Base-by-base conservation (phyloP, 2,888 invertebrate species). In the Phalera bucephala region DNA sequence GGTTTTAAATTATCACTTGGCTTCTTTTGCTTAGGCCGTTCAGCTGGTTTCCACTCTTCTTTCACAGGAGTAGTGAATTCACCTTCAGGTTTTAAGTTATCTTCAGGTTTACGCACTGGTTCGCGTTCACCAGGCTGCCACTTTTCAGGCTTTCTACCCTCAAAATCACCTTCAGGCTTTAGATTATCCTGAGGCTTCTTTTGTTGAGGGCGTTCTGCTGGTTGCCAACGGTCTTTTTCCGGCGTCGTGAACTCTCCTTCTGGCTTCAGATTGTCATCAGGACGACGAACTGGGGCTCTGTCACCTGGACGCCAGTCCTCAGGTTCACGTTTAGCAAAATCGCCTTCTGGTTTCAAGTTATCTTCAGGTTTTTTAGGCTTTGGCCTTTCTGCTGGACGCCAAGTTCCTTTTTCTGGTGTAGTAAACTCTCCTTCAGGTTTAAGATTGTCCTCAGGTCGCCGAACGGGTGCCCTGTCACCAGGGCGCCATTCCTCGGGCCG, bases 361-460 rank as follows among this genome's bases (percentile, higher is more conserved):
- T 93, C 92, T 38, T 84, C 68, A 2, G 92, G 93, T 49, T 88
- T 92, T 50, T 78, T 91, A 2, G 79, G 79, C 29, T 80, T 80
- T 22, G 82, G 88, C 40, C 91, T 54, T 15, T 81, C 79, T 23
- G 57, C 76, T 2, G 80, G 78, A 0, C 54, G 74, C 56, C 70
- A 74, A 36, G 68, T 63, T 10, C 65, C 67, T n/a, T 62, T 64
- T 4, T 59, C 48, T 1, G 64, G 67, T n/a, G 49, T 58, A 6
- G 63, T 60, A 52, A 90, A 90, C 1, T 84, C 82, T 1, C 91
- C 91, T 64, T 91, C 91, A 1, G 87, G 88, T 39, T 71, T 68
- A 0, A 92, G 57, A 48, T 92, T 91, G 50, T 92, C 93, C 19
- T 80, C 72, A 0, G 88, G 91, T 9, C 70, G 67, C 1, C 69